These are phyloP conservation scores for Dicycla oo DNA, from an alignment of 2,888 invertebrate species.

Conservation along the genomic window DNA sequence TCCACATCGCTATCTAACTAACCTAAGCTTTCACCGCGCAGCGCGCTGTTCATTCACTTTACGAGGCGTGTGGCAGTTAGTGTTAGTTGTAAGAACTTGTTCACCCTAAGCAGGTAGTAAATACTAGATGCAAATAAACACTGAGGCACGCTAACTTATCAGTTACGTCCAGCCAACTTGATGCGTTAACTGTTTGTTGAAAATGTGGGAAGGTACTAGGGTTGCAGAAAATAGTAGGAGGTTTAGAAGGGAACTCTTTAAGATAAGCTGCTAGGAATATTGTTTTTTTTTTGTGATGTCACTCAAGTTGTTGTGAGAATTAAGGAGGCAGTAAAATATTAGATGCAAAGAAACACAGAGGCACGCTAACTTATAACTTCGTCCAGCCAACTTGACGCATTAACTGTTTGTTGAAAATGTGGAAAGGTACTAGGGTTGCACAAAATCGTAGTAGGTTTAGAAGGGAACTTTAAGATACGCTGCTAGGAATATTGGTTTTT, in stretches of 20 bases:
- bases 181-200: slow-evolving; percentile 52
- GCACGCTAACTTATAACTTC: no score
- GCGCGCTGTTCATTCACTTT: slow-evolving; percentile 36
- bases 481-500: no score
- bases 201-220: slow-evolving; percentile 27
- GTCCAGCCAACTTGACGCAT: no score
- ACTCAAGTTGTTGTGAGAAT: not conserved
- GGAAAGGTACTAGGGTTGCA: slow-evolving; percentile 24
- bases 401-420: no score
- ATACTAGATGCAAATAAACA: slow-evolving; percentile 71
- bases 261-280: not conserved
- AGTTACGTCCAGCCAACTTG: slow-evolving; percentile 53
- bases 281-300: not conserved
- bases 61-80: slow-evolving; percentile 39
- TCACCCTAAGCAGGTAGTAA: slow-evolving; percentile 66
- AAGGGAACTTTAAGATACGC: no score
- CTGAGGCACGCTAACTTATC: slow-evolving; percentile 63
- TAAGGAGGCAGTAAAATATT: slow-evolving; percentile 59
- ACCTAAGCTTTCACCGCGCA: slow-evolving; percentile 2
- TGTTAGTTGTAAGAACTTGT: slow-evolving; percentile 59
- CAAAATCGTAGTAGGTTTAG: no score
- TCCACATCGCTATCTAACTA: slow-evolving; percentile 25
- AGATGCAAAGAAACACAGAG: no score
- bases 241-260: not conserved
- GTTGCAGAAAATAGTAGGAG: not conserved